These are phyloP conservation scores for Drosophila nigromelanica DNA, from an alignment of 1,140 invertebrate species.

Conservation along the genomic window DNA sequence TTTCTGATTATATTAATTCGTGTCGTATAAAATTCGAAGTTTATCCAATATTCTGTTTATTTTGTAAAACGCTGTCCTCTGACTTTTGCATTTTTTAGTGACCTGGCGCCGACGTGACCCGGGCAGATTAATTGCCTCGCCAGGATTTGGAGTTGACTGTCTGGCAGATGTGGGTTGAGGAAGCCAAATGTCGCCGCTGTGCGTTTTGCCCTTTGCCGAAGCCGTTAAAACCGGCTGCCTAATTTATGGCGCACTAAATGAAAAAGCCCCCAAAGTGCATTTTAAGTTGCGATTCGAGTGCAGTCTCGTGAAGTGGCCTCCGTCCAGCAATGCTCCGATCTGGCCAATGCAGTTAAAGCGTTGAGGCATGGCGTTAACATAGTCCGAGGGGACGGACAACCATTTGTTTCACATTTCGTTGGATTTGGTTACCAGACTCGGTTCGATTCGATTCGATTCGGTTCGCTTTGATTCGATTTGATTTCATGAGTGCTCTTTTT, in stretches of 20 bases:
- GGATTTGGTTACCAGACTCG: conserved; percentile 42
- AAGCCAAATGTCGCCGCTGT: conserved; percentile 36
- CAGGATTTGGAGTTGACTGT: conserved; percentile 29
- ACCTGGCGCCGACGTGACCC: conserved; percentile 44
- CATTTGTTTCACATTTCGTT: conserved; percentile 47
- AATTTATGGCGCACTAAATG: conserved; percentile 67
- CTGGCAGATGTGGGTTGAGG: neutral
- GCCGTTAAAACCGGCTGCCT: conserved; percentile 46
- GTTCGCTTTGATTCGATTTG: conserved; percentile 25
- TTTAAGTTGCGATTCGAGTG: conserved; percentile 53
- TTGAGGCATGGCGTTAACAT: conserved; percentile 49
- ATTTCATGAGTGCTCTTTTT: conserved; percentile 19
- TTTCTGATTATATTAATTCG: conserved; percentile 1
- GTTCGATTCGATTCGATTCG: conserved; percentile 4
- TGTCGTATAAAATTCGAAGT: no score
- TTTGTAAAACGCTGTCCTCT: neutral
- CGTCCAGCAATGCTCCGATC: neutral
- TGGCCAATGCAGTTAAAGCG: conserved; percentile 43
- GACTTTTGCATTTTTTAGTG: conserved; percentile 47
- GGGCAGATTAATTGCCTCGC: conserved; percentile 56
- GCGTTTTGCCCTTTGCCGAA: conserved; percentile 29
- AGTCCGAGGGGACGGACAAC: neutral
- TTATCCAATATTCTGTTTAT: neutral
- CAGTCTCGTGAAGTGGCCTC: conserved; percentile 10
- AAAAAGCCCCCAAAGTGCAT: conserved; percentile 63